Evolutionary conservation across 2,113 vertebrate genomes (phyloP).

Genomic region (Peromyscus polionotus): DNA sequence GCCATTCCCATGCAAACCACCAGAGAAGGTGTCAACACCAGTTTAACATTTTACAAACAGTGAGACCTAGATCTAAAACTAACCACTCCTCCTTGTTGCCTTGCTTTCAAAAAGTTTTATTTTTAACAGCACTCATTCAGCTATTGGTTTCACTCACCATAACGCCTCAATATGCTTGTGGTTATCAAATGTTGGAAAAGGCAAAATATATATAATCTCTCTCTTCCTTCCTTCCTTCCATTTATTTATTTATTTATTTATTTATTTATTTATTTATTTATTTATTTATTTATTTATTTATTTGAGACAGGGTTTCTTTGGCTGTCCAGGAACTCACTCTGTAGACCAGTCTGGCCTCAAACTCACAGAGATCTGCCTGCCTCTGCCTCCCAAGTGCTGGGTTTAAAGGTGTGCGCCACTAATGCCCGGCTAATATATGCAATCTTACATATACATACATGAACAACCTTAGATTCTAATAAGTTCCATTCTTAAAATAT

Average conservation of each 20-base stretch:
- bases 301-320: too few relatives aligned
- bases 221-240: background rate
- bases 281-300: too few relatives aligned
- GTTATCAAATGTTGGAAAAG: background rate
- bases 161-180: conserved; percentile 1
- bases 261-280: too few relatives aligned
- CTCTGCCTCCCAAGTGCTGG: too few relatives aligned
- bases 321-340: too few relatives aligned
- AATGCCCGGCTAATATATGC: background rate
- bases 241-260: too few relatives aligned
- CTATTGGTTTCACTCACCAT: conserved; percentile 28
- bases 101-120: conserved; percentile 47
- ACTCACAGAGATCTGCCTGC: too few relatives aligned
- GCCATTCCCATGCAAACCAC: background rate
- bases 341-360: too few relatives aligned
- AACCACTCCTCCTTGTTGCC: background rate
- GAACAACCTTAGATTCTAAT: background rate
- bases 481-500: background rate
- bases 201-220: too few relatives aligned
- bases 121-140: conserved; percentile 20
- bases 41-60: conserved; percentile 24
- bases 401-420: too few relatives aligned
- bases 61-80: background rate
- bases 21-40: background rate
- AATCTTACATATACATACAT: background rate